A percentile compares a stretch with the other conserved stretches of the same genome.
phyloP scores from a whole-genome alignment of 2,113 vertebrate genomes.

The Cyanistes caeruleus region DNA sequence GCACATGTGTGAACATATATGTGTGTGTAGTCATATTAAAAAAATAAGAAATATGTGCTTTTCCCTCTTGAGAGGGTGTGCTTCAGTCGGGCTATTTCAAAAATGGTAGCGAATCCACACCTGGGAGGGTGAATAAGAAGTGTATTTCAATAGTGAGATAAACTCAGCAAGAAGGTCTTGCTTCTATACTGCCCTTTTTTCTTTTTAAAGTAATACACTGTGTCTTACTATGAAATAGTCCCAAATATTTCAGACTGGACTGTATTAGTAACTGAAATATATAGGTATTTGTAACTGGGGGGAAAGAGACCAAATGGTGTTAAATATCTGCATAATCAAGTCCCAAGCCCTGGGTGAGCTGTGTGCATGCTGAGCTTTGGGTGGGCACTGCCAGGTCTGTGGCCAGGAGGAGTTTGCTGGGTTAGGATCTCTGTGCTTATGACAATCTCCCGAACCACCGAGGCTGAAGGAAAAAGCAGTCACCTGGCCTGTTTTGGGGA shows the following conservation, averaged over 20 bases:
- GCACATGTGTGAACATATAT: accelerated
- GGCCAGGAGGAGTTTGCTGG: not conserved
- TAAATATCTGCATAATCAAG: not conserved
- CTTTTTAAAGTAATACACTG: not conserved
- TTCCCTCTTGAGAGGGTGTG: not conserved
- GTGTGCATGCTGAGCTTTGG: not conserved
- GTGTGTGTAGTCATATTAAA: not conserved
- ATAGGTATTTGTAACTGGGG: not conserved
- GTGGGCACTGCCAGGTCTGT: not conserved
- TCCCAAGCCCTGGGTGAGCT: accelerated
- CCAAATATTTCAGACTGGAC: not conserved
- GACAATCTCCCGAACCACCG: not conserved
- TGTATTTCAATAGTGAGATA: not conserved
- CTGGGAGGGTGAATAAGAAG: not conserved
- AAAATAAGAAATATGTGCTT: not conserved
- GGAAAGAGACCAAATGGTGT: not conserved
- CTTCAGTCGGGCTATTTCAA: not conserved
- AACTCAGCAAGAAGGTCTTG: not conserved
- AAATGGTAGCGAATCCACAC: not conserved
- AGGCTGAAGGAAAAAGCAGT: not conserved
- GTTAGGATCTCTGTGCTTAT: accelerated
- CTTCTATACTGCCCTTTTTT: not conserved
- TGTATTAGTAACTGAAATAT: not conserved
- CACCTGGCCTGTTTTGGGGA: not conserved
- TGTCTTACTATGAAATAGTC: not conserved